Percentiles rank a stretch among this genome's conserved stretches.
Evolutionary conservation across 2,797 vertebrate genomes (phyloP).

Genomic region (Antrozous pallidus): DNA sequence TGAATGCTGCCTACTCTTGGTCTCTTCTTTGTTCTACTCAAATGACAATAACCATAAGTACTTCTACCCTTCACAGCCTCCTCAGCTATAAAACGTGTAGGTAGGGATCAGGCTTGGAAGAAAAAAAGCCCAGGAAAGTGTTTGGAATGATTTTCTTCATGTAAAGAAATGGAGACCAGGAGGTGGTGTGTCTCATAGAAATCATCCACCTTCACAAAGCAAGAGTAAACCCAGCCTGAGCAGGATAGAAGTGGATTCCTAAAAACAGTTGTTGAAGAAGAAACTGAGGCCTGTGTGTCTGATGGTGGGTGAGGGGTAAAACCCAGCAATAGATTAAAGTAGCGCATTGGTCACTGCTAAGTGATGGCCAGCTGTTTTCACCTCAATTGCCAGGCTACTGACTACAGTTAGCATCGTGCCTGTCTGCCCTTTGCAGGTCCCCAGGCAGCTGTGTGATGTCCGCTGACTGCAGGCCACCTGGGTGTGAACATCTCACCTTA

Average conservation of each 20-base stretch:
- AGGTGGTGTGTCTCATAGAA: neutral
- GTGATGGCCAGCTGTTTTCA: neutral
- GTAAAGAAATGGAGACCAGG: neutral
- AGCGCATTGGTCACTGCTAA: neutral
- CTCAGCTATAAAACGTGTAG: neutral
- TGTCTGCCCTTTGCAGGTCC: neutral
- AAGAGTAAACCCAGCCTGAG: neutral
- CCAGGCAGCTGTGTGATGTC: neutral
- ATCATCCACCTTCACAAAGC: neutral
- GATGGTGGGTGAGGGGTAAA: neutral
- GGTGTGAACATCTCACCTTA: neutral
- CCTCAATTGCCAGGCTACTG: neutral
- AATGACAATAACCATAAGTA: neutral
- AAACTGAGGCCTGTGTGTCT: neutral
- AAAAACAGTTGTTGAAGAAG: neutral
- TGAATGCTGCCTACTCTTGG: neutral
- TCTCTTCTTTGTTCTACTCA: constrained; percentile 26
- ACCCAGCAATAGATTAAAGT: neutral
- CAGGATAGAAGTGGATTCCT: neutral
- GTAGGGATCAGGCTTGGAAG: neutral
- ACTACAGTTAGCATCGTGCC: neutral
- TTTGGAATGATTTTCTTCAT: neutral
- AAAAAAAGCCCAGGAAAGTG: neutral
- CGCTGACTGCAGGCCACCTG: neutral
- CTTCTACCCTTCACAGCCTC: neutral